Percentiles rank a stretch among this genome's conserved stretches.
Conservation (phyloP, 2,888 invertebrate species). For the Drosophila nigricruria region DNA sequence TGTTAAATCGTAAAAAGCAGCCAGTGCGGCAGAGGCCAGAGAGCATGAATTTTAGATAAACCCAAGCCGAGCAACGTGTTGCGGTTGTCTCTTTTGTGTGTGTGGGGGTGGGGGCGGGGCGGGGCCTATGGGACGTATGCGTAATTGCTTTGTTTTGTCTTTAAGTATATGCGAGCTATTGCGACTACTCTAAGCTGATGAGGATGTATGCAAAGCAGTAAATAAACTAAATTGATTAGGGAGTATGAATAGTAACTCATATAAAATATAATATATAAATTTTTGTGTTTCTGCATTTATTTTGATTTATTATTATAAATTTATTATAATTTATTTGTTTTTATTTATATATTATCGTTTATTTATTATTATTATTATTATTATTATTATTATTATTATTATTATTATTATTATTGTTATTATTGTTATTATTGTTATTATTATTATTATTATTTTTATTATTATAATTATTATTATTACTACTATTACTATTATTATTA, state of each 20-base stretch:
- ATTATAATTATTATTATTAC: no score
- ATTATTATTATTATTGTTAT: no score
- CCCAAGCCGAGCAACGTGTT: slow-evolving; percentile 62
- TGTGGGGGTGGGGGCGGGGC: background rate
- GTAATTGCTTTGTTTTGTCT: slow-evolving; percentile 64
- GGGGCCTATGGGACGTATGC: slow-evolving; percentile 65
- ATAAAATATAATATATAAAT: background rate
- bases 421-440: no score
- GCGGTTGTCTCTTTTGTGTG: slow-evolving; percentile 40
- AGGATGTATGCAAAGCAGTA: background rate
- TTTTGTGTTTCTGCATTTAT: no score
- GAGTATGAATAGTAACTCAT: background rate
- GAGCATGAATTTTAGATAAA: slow-evolving; percentile 78
- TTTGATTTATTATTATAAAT: no score
- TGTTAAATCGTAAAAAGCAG: slow-evolving; percentile 76
- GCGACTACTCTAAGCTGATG: background rate
- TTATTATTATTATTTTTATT: no score
- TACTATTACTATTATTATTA: no score
- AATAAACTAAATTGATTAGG: background rate
- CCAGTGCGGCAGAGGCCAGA: slow-evolving; percentile 21
- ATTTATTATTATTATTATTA: no score
- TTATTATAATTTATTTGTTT: no score
- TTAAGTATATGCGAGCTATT: background rate
- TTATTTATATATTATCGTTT: no score
- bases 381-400: no score